Evolutionary conservation across 2,113 vertebrate genomes (phyloP), one percentile per base, ranked within the genome.

Genomic region (Diadophis punctatus): DNA sequence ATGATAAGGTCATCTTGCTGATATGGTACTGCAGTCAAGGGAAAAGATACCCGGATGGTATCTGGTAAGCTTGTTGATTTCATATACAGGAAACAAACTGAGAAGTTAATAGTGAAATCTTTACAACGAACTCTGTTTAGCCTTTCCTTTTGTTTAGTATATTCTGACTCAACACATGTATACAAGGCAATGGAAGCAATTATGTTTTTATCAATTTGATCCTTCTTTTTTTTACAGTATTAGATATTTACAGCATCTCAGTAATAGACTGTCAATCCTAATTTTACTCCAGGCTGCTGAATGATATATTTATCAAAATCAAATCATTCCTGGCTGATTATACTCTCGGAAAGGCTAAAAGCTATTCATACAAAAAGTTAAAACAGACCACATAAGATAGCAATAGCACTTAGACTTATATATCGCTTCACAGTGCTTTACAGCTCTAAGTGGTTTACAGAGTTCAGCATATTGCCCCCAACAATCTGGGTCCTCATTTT

Each of bases 1-100:
- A 98, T 86, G 96, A 98, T 86, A 98, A 34, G 0, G 98, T 98
- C 94, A 99, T 95, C 95, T 99, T 99, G 98, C 98, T 99, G 94
- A 99, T 97, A 90, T 98, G 99, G 96, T 99, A 99, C 99, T 99
- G 88, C 55, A 96, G 96, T 27, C 88, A 20, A 1, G 56, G 58
- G 52, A 60, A 86, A 90, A 91, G 84, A 92, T 10, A 68, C 30
- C 53, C 20, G 14, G 86, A 20, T 30, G 90, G 89, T 20, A 18
- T 0, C 20, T 34, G 43, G 84, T 52, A 34, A 43, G 12, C 30
- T 43, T 27, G 46, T 86, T 88, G 46, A 90, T 22, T 74, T 74
- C 30, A 92, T 49, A 51, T 2, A 4, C 1, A 49, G 43, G 88
- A 90, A 56, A 90, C 0, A 25, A 27, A 48, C 4, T 22, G 25